These are phyloP conservation scores for Microctenopoma stevenorrisi DNA, from an alignment of 2,797 vertebrate genomes.

Conservation along the genomic window DNA sequence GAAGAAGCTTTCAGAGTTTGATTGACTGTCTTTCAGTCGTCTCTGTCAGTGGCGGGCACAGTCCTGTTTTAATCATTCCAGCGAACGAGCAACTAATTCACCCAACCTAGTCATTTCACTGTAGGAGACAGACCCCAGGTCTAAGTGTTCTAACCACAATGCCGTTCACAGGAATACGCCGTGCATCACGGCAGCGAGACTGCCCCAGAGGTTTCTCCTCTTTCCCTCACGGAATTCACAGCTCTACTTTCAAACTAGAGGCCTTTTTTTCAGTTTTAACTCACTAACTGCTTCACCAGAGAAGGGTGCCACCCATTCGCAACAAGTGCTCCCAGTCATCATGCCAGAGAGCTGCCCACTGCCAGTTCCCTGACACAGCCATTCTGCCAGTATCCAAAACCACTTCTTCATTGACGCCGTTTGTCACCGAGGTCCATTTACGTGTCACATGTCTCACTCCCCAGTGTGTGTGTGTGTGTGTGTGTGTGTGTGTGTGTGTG, in stretches of 20 bases:
- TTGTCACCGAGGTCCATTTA: conserved; percentile 54
- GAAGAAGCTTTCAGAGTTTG: too few species aligned
- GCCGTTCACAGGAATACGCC: too few species aligned
- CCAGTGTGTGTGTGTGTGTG: conserved; percentile 62
- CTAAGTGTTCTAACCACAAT: too few species aligned
- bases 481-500: neutral
- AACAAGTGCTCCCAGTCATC: conserved; percentile 52
- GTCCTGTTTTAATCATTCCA: too few species aligned
- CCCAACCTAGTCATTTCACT: too few species aligned
- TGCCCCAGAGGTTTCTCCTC: too few species aligned
- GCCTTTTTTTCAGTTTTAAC: conserved; percentile 40
- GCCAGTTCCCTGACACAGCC: conserved; percentile 71
- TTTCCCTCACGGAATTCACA: too few species aligned
- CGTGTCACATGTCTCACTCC: conserved; percentile 40
- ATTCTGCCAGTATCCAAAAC: conserved; percentile 48
- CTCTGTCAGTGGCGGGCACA: too few species aligned
- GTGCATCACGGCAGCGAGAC: too few species aligned
- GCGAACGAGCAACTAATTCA: too few species aligned
- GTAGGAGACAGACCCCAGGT: too few species aligned
- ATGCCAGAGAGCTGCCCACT: conserved; percentile 71
- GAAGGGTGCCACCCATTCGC: conserved; percentile 32
- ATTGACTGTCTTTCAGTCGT: too few species aligned
- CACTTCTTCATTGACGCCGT: conserved; percentile 52
- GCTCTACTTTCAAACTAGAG: conserved; percentile 53
- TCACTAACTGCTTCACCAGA: conserved; percentile 18